A percentile compares a stretch with the other conserved stretches of the same genome.
Evolutionary conservation across 2,113 vertebrate species (phyloP).

Genomic region (Castor canadensis): DNA sequence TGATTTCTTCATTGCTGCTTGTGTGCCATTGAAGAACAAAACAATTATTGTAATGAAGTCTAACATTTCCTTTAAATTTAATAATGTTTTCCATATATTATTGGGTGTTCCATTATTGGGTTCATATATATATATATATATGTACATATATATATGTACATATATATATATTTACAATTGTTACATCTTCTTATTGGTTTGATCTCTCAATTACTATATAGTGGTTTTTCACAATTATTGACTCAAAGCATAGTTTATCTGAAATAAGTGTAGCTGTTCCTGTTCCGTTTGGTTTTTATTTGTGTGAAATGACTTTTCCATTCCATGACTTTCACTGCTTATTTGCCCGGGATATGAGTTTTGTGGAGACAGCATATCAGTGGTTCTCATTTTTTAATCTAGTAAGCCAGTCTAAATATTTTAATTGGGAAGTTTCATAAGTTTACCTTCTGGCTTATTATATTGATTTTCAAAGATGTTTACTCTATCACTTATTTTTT

Average conservation of each 20-base stretch:
- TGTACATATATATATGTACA: no score
- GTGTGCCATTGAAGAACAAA: background rate
- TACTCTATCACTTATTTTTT: background rate
- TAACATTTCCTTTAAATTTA: background rate
- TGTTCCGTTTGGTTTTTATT: background rate
- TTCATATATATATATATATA: no score
- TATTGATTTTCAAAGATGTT: no score
- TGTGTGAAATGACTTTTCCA: background rate
- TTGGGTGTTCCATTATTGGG: background rate
- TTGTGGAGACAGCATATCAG: background rate
- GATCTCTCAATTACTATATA: background rate
- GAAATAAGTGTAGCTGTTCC: background rate
- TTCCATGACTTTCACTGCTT: background rate
- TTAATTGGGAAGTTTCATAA: background rate
- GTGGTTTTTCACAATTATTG: background rate
- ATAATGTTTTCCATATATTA: background rate
- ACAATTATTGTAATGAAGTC: background rate
- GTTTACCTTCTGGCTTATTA: background rate
- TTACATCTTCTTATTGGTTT: background rate
- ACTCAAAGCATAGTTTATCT: background rate
- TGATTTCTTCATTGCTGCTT: background rate
- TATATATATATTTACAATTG: background rate
- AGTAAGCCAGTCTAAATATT: background rate
- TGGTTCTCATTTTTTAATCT: background rate
- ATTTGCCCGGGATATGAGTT: no score